Evolutionary conservation across 2,797 vertebrate genomes (phyloP), one percentile per base, ranked within the genome.

Genomic region (Benthosema pterotum): DNA sequence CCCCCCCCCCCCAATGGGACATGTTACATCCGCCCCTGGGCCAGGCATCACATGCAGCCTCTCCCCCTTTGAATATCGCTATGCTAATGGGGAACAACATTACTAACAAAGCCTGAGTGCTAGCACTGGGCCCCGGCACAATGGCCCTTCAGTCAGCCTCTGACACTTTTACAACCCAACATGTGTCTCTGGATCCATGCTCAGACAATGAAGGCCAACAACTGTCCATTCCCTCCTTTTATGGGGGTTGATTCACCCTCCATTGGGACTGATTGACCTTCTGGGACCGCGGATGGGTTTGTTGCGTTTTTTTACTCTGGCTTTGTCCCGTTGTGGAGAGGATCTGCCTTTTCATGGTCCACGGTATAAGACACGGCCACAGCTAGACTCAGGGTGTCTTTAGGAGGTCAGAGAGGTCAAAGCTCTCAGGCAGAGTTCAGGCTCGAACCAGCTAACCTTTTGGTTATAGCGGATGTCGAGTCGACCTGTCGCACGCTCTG

Each of bases 141-240:
- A 94, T 89, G 74, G 88, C 76, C 67, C 79, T 79, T 91, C 91
- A 90, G 86, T 90, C 67, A 72, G 72, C 65, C 78, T 55, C 52
- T 88, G 92, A 93, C 93, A 93, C 83, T 91, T 94, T 94, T 94
- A 94, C 88, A 83, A 88, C 90, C 88, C 87, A 88, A 91, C 93
- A 93, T 93, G 92, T 93, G 93, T 92, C 91, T 79, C 84, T 45
- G 59, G 82, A 86, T 89, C 87, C 80, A 86, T 66, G 18, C 65
- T 74, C 81, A 73, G 72, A 93, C 91, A 93, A 93, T 85, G 75
- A 86, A 78, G 78, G 82, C 78, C 84, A 85, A 90, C 89, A 88
- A 92, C 84, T 86, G 88, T 64, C 78, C 73, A 58, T 77, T 82
- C 75, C 60, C 60, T 84, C 85, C 77, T 53, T 18, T 50, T 59